A percentile compares a stretch with the other conserved stretches of the same genome.
Conservation (phyloP, 2,113 vertebrate species). For the Cavia porcellus region DNA sequence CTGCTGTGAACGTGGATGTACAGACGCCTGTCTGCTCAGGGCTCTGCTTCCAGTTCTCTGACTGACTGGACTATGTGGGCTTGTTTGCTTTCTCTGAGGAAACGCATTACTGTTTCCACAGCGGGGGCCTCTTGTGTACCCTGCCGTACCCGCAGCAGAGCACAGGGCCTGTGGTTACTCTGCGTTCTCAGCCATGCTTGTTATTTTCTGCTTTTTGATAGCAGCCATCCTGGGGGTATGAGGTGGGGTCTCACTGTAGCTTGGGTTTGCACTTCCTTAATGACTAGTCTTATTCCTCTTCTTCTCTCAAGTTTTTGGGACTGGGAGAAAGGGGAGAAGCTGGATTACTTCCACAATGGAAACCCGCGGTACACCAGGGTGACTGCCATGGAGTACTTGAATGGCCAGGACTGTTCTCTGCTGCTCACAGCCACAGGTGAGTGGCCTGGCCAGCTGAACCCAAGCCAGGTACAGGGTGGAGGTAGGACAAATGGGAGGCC, state of each 20-base stretch:
- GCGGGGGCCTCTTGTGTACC: too few species aligned
- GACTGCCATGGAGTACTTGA: conserved; percentile 98
- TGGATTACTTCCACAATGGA: conserved; percentile 99
- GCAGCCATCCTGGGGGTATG: neutral
- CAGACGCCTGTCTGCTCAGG: accelerated
- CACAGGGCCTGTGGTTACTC: neutral
- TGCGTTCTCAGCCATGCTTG: neutral
- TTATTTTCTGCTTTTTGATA: neutral
- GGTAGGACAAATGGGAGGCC: accelerated
- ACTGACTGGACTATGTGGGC: accelerated
- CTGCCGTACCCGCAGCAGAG: neutral
- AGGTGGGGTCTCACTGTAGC: accelerated
- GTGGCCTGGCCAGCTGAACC: accelerated
- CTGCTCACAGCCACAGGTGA: conserved; percentile 94
- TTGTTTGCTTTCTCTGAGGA: neutral
- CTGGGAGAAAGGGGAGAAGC: conserved; percentile 98
- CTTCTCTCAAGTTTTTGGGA: conserved; percentile 94
- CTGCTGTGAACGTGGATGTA: neutral
- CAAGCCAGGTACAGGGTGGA: neutral
- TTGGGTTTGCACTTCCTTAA: neutral
- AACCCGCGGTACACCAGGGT: conserved; percentile 98
- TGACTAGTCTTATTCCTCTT: neutral
- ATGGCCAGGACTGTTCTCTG: conserved; percentile 94
- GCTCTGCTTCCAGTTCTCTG: neutral
- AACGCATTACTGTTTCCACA: too few species aligned